A percentile compares a stretch with the other conserved stretches of the same genome.
Conservation (phyloP, 1,140 invertebrate genomes). For the Orussus abietinus region DNA sequence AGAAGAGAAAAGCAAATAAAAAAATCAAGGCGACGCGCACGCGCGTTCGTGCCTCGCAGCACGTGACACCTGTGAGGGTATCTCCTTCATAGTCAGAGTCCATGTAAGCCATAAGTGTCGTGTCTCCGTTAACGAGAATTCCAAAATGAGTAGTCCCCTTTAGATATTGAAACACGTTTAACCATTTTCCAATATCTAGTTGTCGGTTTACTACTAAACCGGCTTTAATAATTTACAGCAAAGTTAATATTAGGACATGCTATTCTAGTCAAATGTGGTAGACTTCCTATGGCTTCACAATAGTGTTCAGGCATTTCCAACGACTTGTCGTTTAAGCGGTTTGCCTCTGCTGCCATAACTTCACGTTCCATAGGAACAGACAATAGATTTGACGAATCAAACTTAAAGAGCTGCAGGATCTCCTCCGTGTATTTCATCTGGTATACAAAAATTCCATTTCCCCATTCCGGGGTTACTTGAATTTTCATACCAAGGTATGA, state of each 20-base stretch:
- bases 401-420: constrained; percentile 22
- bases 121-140: constrained; percentile 20
- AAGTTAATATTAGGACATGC: constrained; percentile 43
- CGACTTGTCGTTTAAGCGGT: constrained; percentile 12
- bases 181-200: constrained; percentile 30
- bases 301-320: constrained; percentile 19
- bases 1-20: no score
- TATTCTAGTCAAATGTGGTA: constrained; percentile 39
- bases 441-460: constrained; percentile 13
- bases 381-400: constrained; percentile 16
- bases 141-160: constrained; percentile 29
- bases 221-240: constrained; percentile 32
- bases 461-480: not conserved
- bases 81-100: constrained; percentile 24
- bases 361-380: constrained; percentile 20
- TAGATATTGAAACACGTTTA: constrained; percentile 35
- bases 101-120: constrained; percentile 15
- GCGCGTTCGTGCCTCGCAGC: no score
- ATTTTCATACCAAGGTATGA: constrained; percentile 15
- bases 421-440: constrained; percentile 14
- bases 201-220: constrained; percentile 26
- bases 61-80: constrained; percentile 1
- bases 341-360: constrained; percentile 15
- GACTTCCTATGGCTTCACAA: constrained; percentile 34
- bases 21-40: no score